Conservation (phyloP, 2,888 invertebrate species). For the Philhelius pedissequus region DNA sequence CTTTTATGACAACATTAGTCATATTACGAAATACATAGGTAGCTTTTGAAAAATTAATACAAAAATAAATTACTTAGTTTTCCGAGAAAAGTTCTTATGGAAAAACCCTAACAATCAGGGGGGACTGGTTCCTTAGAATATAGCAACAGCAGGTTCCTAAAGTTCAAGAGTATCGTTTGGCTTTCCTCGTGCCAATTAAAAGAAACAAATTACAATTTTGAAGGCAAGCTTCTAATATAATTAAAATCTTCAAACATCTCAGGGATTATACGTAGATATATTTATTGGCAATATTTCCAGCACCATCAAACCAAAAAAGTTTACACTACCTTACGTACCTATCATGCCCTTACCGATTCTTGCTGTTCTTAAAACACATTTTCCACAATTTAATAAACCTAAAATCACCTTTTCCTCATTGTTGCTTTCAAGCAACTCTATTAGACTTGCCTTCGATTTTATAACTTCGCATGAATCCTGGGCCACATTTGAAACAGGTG, state of each 20-base stretch:
- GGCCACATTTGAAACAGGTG: slow-evolving; percentile 41
- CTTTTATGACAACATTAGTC: too few relatives aligned
- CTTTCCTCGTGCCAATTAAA: background rate
- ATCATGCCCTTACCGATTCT: too few relatives aligned
- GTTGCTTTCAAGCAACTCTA: background rate
- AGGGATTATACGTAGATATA: background rate
- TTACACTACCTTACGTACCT: background rate
- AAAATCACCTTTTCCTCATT: background rate
- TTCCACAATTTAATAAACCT: slow-evolving; percentile 48
- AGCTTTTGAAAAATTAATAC: too few relatives aligned
- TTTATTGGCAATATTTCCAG: background rate
- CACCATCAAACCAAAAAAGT: background rate
- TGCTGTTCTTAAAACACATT: too few relatives aligned
- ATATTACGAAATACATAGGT: too few relatives aligned
- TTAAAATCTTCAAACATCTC: background rate
- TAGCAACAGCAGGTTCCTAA: background rate
- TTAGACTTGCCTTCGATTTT: background rate
- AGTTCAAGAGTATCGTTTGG: background rate
- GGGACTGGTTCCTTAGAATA: too few relatives aligned
- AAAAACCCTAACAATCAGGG: too few relatives aligned
- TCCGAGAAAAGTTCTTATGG: too few relatives aligned
- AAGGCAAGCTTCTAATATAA: background rate
- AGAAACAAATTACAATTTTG: background rate
- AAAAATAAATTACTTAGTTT: too few relatives aligned
- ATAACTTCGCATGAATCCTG: background rate